phyloP scores from a whole-genome alignment of 2,888 invertebrate species.

The Drosophila planitibia region DNA sequence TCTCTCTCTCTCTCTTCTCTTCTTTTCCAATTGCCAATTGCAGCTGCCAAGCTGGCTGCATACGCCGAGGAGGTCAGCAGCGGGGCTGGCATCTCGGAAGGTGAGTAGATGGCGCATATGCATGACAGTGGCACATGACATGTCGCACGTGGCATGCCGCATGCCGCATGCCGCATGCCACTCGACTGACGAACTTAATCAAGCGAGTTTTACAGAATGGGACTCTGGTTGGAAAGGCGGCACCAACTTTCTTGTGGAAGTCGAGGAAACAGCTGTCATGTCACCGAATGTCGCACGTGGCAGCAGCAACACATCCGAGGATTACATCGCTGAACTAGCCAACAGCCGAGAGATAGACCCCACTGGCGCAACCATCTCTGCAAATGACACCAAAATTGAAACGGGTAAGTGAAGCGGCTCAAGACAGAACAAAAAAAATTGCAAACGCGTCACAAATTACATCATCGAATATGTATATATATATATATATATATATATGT shows the following conservation, averaged over 20 bases:
- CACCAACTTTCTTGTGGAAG: conserved; percentile 84
- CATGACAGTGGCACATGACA: conserved; percentile 5
- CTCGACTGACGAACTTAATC: conserved; percentile 32
- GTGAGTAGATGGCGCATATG: conserved; percentile 57
- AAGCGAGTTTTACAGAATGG: conserved; percentile 80
- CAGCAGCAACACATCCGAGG: conserved; percentile 66
- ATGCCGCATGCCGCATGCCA: conserved; percentile 20
- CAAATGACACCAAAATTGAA: conserved; percentile 66
- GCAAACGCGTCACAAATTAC: background rate
- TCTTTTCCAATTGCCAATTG: conserved; percentile 35
- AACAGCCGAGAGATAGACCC: conserved; percentile 68
- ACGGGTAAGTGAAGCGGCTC: conserved; percentile 60
- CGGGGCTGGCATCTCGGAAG: conserved; percentile 82
- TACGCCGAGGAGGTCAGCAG: conserved; percentile 75
- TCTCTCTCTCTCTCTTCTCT: background rate
- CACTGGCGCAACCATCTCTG: conserved; percentile 50
- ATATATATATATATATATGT: background rate
- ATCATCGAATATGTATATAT: background rate
- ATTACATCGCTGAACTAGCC: conserved; percentile 62
- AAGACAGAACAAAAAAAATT: background rate
- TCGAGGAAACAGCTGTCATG: conserved; percentile 82
- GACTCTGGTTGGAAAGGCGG: conserved; percentile 85
- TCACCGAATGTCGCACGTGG: conserved; percentile 51
- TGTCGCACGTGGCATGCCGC: conserved; percentile 25
- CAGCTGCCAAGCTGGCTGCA: conserved; percentile 82